These are phyloP conservation scores for Amiota communis DNA, from an alignment of 2,888 invertebrate genomes.

Conservation along the genomic window DNA sequence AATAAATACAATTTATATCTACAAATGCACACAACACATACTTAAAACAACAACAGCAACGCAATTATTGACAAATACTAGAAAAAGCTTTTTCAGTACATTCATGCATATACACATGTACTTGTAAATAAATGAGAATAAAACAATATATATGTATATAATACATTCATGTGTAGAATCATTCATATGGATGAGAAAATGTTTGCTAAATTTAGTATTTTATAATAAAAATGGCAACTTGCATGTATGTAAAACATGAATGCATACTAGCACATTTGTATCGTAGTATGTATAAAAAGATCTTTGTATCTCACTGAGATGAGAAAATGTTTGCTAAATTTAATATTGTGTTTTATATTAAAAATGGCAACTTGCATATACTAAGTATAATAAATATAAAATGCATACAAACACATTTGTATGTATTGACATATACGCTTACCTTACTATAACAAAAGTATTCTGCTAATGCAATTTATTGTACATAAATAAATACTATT, in stretches of 20 bases:
- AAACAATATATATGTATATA: no score
- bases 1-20: conserved; percentile 8
- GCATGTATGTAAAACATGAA: conserved; percentile 12
- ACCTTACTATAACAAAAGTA: no score
- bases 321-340: no score
- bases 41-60: neutral
- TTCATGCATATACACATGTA: no score
- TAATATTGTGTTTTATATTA: neutral
- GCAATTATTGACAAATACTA: conserved; percentile 14
- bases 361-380: conserved; percentile 19
- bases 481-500: no score
- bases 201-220: neutral
- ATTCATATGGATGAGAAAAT: neutral
- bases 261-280: neutral
- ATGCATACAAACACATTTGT: neutral
- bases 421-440: no score
- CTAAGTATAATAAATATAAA: conserved; percentile 6
- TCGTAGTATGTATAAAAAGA: no score
- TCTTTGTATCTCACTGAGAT: no score
- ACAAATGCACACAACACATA: conserved; percentile 6
- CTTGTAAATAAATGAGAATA: no score
- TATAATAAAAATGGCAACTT: conserved; percentile 8
- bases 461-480: no score
- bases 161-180: no score
- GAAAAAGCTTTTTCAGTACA: no score